phyloP scores from a whole-genome alignment of 2,888 invertebrate genomes.

The Latheticus oryzae region DNA sequence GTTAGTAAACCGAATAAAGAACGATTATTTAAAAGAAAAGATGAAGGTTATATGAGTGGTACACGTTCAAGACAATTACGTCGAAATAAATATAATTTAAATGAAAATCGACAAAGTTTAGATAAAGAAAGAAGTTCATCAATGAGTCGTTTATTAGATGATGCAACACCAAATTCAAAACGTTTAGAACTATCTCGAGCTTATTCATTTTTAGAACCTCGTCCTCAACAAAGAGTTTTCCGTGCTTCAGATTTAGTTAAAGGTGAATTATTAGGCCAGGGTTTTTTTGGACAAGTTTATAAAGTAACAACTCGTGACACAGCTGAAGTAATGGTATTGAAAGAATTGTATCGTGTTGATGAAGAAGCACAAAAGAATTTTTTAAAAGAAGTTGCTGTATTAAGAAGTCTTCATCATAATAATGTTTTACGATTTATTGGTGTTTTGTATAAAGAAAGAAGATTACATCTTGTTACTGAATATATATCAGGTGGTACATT shows the following conservation, averaged over 20 bases:
- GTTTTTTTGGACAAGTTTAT: slow-evolving; percentile 94
- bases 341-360: slow-evolving; percentile 90
- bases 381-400: slow-evolving; percentile 93
- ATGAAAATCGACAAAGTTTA: slow-evolving; percentile 58
- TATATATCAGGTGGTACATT: slow-evolving; percentile 93
- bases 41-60: slow-evolving; percentile 73
- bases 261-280: slow-evolving; percentile 91
- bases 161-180: slow-evolving; percentile 64
- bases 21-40: slow-evolving; percentile 68
- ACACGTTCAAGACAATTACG: slow-evolving; percentile 74
- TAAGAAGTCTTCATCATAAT: slow-evolving; percentile 87
- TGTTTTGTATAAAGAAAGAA: slow-evolving; percentile 91
- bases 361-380: slow-evolving; percentile 95
- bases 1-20: slow-evolving; percentile 60
- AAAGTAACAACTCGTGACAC: slow-evolving; percentile 92
- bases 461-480: slow-evolving; percentile 92
- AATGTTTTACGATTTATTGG: slow-evolving; percentile 94
- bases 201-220: slow-evolving; percentile 84
- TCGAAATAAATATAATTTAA: slow-evolving; percentile 68
- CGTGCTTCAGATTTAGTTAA: slow-evolving; percentile 89
- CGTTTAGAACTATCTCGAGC: slow-evolving; percentile 81
- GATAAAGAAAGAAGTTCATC: slow-evolving; percentile 88
- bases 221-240: slow-evolving; percentile 81
- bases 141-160: slow-evolving; percentile 85
- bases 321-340: slow-evolving; percentile 94